phyloP scores from a whole-genome alignment of 2,888 invertebrate genomes.

The Athalia circularis region DNA sequence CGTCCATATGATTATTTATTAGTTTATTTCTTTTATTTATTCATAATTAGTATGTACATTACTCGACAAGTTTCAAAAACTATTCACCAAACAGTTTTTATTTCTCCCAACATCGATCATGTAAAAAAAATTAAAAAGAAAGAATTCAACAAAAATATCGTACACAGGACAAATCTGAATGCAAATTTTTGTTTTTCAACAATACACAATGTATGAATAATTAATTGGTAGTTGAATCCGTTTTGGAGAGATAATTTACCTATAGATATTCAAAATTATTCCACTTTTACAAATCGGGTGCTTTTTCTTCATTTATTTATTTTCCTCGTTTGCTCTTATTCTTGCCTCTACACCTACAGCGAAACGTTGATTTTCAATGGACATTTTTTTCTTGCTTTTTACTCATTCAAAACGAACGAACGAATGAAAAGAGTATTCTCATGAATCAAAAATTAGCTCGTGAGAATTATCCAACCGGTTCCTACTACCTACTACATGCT shows the following conservation, averaged over 20 bases:
- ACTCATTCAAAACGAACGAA: not conserved
- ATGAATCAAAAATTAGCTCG: not conserved
- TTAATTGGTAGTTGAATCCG: too few relatives aligned
- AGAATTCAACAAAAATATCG: conserved; percentile 7
- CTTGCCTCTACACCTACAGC: too few relatives aligned
- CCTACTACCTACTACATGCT: not conserved
- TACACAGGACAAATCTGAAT: not conserved
- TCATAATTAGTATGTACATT: conserved; percentile 39
- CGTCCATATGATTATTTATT: conserved; percentile 29
- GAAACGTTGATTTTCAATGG: too few relatives aligned
- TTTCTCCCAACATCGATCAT: conserved; percentile 21
- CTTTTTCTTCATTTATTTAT: too few relatives aligned
- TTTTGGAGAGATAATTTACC: too few relatives aligned
- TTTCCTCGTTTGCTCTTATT: too few relatives aligned
- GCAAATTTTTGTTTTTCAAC: too few relatives aligned
- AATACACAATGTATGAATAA: too few relatives aligned
- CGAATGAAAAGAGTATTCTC: not conserved
- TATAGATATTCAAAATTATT: too few relatives aligned
- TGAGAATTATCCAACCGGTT: not conserved
- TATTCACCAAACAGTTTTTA: conserved; percentile 6
- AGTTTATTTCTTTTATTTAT: not conserved
- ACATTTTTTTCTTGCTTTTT: too few relatives aligned
- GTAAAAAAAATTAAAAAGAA: too few relatives aligned
- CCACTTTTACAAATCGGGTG: too few relatives aligned
- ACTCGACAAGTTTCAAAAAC: conserved; percentile 19